Conservation (phyloP, 2,797 vertebrate species). For the Serranus cabrilla region DNA sequence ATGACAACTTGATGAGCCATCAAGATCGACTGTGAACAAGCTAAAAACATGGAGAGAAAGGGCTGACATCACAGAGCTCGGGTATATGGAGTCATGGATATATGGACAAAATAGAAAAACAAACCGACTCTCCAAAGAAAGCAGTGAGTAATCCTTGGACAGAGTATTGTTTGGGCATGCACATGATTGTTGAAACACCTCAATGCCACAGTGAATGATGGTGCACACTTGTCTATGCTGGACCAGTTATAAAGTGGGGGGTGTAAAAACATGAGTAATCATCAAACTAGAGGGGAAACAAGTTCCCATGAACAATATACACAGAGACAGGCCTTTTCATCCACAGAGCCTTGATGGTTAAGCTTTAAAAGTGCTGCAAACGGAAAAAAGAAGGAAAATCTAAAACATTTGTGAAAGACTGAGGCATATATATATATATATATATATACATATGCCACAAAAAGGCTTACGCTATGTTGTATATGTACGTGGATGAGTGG, state of each 20-base stretch:
- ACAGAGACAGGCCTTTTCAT: slow-evolving; percentile 35
- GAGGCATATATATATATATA: not conserved
- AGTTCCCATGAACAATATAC: slow-evolving; percentile 50
- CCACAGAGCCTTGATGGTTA: slow-evolving; percentile 8
- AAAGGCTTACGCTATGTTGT: not conserved
- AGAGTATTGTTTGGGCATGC: slow-evolving; percentile 67
- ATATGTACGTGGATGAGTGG: slow-evolving; percentile 12
- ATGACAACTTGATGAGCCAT: slow-evolving; percentile 73
- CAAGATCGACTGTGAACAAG: slow-evolving; percentile 68
- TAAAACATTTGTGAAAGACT: not conserved
- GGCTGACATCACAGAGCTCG: slow-evolving; percentile 58
- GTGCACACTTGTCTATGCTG: slow-evolving; percentile 57
- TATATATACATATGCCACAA: not conserved
- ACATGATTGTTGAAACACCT: slow-evolving; percentile 65
- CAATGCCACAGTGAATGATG: slow-evolving; percentile 63
- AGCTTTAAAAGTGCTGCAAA: slow-evolving; percentile 20
- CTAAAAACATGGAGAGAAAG: slow-evolving; percentile 49
- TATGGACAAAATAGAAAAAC: slow-evolving; percentile 67
- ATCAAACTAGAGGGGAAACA: slow-evolving; percentile 53
- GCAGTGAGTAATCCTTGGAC: slow-evolving; percentile 68
- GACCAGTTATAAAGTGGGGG: slow-evolving; percentile 46
- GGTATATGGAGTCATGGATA: slow-evolving; percentile 57
- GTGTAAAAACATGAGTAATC: slow-evolving; percentile 58
- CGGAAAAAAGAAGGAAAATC: not conserved
- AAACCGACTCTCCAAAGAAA: slow-evolving; percentile 69